These are phyloP conservation scores for Antechinus stuartii DNA, from an alignment of 2,113 vertebrate genomes.

Conservation along the genomic window DNA sequence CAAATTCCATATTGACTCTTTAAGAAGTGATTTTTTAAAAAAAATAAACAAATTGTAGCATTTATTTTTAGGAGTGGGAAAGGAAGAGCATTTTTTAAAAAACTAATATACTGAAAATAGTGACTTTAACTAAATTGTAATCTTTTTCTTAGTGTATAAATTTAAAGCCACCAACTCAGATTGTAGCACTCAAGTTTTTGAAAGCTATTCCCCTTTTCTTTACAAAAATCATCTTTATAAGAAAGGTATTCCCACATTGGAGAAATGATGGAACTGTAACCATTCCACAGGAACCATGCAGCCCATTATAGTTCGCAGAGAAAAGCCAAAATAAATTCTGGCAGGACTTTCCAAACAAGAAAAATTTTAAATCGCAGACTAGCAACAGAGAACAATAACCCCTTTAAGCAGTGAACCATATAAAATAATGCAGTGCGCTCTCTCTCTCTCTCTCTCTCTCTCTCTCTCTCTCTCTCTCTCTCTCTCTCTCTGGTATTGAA, in stretches of 20 bases:
- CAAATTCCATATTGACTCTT: not conserved
- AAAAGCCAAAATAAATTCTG: not conserved
- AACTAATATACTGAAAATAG: not conserved
- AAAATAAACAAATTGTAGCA: not conserved
- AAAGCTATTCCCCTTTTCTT: not conserved
- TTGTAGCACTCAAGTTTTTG: not conserved
- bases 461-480: too few relatives aligned
- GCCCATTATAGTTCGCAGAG: not conserved
- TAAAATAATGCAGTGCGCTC: not conserved
- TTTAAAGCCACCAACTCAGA: not conserved
- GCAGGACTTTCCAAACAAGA: not conserved
- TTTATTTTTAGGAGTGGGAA: not conserved
- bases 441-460: too few relatives aligned
- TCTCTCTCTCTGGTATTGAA: not conserved
- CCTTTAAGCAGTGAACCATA: not conserved
- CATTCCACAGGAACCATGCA: not conserved
- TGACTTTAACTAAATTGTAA: not conserved
- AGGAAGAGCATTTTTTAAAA: not conserved
- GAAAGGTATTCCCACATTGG: not conserved
- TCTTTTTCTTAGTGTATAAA: not conserved
- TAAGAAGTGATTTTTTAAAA: not conserved
- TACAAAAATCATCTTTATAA: not conserved
- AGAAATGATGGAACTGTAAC: not conserved
- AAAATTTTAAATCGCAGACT: not conserved
- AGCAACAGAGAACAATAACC: not conserved